Base-by-base conservation (phyloP, 2,797 vertebrate genomes). In the Telmatherina bonti region DNA sequence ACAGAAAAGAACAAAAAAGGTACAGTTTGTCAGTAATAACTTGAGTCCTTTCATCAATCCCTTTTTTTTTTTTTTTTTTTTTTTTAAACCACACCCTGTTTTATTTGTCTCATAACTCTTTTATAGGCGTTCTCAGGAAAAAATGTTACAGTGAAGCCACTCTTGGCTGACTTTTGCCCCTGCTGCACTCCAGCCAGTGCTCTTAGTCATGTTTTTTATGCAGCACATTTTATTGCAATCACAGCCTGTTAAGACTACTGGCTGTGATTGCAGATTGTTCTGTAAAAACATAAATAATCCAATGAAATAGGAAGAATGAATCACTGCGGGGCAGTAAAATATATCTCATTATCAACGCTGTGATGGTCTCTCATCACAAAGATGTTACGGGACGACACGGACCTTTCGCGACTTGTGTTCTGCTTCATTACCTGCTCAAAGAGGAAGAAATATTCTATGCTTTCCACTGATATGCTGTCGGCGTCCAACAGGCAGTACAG, bases 401-500 rank as follows among this genome's bases (percentile, higher is more conserved):
- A 30, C 59, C 41, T 45, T 60, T 60, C 30, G 12, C 22, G 43
- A 27, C 51, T 38, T 9, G 24, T 33, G 66, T 70, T 83, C 61
- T 67, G 62, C 63, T 74, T 27, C 62, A 53, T 91, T 92, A 98
- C 97, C 96, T 98, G 96, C 88, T 97, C 97, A 8, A 97, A 99
- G 54, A 99, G 95, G 86, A 98, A 95, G 61, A 95, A 92, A 41
- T 97, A 95, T 89, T 98, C 96, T 7, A 97, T 93, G 86, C 95
- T 95, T 82, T 97, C 96, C 10, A 93, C 93, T 0, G 95, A 95
- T 83, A 97, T 95, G 10, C 90, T 93, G 74, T 97, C 96, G 0
- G 94, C 94, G 53, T 96, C 97, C 89, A 98, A 81, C 77, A 96
- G 94, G 69, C 96, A 97, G 62, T 98, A 97, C 74, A 98, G 95